A percentile compares a stretch with the other conserved stretches of the same genome.
These are phyloP conservation scores for Eudyptes chrysolophus DNA, from an alignment of 2,113 vertebrate genomes.

Conservation along the genomic window DNA sequence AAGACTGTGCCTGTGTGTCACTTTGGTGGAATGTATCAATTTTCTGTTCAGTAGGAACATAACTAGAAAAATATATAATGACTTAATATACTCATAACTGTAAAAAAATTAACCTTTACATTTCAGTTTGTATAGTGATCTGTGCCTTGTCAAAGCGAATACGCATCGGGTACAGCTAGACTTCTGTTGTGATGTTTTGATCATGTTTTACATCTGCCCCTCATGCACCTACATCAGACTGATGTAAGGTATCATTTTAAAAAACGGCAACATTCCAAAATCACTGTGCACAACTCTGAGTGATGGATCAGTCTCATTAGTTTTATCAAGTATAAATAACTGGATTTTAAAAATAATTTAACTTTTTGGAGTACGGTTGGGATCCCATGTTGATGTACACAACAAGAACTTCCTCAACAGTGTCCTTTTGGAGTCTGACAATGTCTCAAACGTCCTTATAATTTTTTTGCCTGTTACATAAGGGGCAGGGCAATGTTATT, in stretches of 20 bases:
- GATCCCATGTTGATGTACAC: not conserved
- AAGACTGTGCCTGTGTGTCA: not conserved
- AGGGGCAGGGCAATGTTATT: not conserved
- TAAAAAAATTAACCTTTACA: not conserved
- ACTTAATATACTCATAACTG: not conserved
- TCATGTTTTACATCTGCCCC: not conserved
- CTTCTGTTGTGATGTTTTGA: not conserved
- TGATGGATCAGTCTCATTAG: not conserved
- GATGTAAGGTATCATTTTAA: not conserved
- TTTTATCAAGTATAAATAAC: not conserved
- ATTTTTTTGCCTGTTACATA: not conserved
- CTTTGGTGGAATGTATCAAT: not conserved
- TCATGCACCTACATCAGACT: not conserved
- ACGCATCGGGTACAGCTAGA: rapidly evolving
- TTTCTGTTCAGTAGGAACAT: not conserved
- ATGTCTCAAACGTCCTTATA: not conserved
- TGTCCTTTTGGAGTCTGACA: not conserved
- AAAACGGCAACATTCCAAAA: not conserved
- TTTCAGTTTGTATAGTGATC: not conserved
- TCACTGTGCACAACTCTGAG: not conserved
- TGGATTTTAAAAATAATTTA: not conserved
- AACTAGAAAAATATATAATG: not conserved
- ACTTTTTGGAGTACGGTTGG: not conserved
- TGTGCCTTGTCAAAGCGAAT: not conserved
- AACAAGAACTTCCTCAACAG: not conserved